phyloP scores from a whole-genome alignment of 1,140 invertebrate genomes.

The Drosophila repletoides region DNA sequence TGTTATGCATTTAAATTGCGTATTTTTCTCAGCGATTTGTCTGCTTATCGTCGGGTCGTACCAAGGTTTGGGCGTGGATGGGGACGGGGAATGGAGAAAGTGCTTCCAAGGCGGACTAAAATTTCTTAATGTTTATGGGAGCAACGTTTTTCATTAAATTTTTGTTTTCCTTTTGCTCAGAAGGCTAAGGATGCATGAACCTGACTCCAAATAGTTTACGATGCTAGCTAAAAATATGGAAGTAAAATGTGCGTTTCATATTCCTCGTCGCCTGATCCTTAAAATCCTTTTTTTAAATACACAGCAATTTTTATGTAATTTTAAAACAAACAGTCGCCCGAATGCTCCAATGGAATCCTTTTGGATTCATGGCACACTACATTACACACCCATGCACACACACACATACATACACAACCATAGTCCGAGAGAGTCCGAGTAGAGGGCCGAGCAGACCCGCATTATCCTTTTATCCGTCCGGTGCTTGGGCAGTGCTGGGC shows the following conservation, averaged over 20 bases:
- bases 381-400: conserved; percentile 51
- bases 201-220: conserved; percentile 73
- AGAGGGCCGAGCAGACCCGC: conserved; percentile 50
- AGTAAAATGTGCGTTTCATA: conserved; percentile 70
- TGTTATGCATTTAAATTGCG: conserved; percentile 83
- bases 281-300: conserved; percentile 53
- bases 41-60: conserved; percentile 73
- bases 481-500: conserved; percentile 68
- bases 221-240: conserved; percentile 65
- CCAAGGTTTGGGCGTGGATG: conserved; percentile 15
- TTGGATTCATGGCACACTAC: conserved; percentile 53
- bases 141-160: conserved; percentile 79
- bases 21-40: conserved; percentile 82
- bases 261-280: conserved; percentile 40
- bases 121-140: conserved; percentile 80
- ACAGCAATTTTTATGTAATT: conserved; percentile 73
- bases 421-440: background rate
- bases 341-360: conserved; percentile 6
- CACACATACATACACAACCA: too few species aligned
- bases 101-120: conserved; percentile 35
- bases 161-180: conserved; percentile 13
- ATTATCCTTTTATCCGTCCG: conserved; percentile 75
- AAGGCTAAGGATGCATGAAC: conserved; percentile 24
- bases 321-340: conserved; percentile 65
- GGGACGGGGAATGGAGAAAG: conserved; percentile 1